Conservation (phyloP, 2,797 vertebrate species). For the Molossus alvarezi region DNA sequence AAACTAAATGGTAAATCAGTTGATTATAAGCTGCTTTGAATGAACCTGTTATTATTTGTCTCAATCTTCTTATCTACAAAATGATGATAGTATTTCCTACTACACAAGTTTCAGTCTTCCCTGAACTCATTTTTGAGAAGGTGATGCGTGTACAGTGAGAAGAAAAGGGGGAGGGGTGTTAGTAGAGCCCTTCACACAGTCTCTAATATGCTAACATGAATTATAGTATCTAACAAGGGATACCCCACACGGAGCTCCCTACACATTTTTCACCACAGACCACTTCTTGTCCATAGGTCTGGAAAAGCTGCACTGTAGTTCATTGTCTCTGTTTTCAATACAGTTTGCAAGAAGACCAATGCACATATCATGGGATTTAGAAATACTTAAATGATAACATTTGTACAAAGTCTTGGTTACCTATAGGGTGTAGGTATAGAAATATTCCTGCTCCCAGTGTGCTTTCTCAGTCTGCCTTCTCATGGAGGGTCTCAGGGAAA, state of each 20-base stretch:
- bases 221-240: neutral
- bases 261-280: neutral
- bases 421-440: neutral
- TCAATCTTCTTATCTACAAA: neutral
- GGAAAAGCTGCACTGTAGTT: neutral
- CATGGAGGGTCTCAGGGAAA: neutral
- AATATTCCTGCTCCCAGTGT: neutral
- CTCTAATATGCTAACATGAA: neutral
- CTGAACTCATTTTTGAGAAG: neutral
- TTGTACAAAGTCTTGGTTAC: neutral
- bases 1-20: neutral
- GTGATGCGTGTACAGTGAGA: neutral
- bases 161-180: neutral
- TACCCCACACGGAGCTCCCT: neutral
- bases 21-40: neutral
- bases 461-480: neutral
- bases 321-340: neutral
- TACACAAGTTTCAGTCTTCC: neutral
- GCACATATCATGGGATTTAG: neutral
- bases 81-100: conserved; percentile 7
- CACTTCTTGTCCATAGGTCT: neutral
- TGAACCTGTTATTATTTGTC: neutral
- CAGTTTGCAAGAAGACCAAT: neutral
- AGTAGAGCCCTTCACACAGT: neutral
- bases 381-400: neutral